A percentile compares a stretch with the other conserved stretches of the same genome.
Evolutionary conservation across 2,797 vertebrate species (phyloP).

Genomic region (Buphagus erythrorhynchus): DNA sequence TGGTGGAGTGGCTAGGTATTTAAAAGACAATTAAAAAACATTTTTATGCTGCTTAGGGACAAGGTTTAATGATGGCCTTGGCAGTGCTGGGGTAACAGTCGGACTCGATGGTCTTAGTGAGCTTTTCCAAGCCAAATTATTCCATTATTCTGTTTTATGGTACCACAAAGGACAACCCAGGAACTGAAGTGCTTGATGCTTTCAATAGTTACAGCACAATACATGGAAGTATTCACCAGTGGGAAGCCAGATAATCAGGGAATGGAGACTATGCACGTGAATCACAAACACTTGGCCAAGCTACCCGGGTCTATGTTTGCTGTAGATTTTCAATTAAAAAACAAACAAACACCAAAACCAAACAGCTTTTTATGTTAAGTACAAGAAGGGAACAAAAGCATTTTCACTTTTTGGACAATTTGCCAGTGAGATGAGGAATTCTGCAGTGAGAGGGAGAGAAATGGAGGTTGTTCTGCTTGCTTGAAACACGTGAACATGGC

Average conservation of each 20-base stretch:
- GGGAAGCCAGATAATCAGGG: neutral
- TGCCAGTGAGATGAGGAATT: neutral
- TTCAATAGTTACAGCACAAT: neutral
- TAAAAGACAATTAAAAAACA: neutral
- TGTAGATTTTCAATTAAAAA: neutral
- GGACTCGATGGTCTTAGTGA: rapidly evolving
- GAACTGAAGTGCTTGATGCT: neutral
- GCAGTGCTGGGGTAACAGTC: neutral
- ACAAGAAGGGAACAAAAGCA: neutral
- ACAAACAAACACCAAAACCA: neutral
- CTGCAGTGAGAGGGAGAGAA: neutral
- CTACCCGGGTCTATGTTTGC: neutral
- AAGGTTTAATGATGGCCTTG: neutral
- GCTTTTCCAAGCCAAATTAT: neutral
- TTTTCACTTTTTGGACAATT: neutral
- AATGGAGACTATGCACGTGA: neutral
- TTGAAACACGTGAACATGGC: neutral
- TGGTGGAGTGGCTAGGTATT: neutral
- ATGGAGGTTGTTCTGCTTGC: neutral
- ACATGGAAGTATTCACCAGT: neutral
- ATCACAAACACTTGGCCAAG: neutral
- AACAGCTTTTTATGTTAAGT: neutral
- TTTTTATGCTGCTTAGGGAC: neutral
- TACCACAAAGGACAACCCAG: neutral
- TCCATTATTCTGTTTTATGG: neutral